phyloP scores from a whole-genome alignment of 2,888 invertebrate genomes.

The Herminia tarsipennalis region DNA sequence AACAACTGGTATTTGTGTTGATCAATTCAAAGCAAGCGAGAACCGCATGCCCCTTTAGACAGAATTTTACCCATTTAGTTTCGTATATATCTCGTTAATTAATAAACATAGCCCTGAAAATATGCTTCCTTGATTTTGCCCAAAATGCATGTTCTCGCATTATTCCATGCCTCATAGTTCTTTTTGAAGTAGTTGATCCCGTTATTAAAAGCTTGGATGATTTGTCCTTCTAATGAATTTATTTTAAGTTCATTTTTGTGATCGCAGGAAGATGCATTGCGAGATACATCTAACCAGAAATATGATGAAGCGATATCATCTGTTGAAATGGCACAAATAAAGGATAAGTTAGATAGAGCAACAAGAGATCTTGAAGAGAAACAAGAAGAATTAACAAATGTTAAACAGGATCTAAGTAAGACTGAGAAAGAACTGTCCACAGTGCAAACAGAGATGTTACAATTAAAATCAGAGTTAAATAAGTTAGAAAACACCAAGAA shows the following conservation, averaged over 20 bases:
- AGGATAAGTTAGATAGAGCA: slow-evolving; percentile 72
- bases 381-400: slow-evolving; percentile 62
- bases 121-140: neutral
- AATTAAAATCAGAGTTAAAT: slow-evolving; percentile 73
- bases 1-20: slow-evolving; percentile 83
- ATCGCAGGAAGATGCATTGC: slow-evolving; percentile 73
- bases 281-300: slow-evolving; percentile 77
- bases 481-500: slow-evolving; percentile 84
- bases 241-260: neutral
- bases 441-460: slow-evolving; percentile 71
- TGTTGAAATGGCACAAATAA: slow-evolving; percentile 80
- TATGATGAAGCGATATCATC: slow-evolving; percentile 79
- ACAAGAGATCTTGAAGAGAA: slow-evolving; percentile 69
- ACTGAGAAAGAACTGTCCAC: slow-evolving; percentile 77
- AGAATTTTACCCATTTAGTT: neutral
- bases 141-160: slow-evolving; percentile 21
- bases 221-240: no score
- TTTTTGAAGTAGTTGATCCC: neutral
- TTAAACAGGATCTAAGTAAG: slow-evolving; percentile 68
- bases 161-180: slow-evolving; percentile 4
- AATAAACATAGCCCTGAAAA: neutral
- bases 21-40: slow-evolving; percentile 19
- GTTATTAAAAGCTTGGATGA: no score
- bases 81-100: no score
- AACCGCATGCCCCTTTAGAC: slow-evolving; percentile 32